phyloP scores from a whole-genome alignment of 2,113 vertebrate genomes.

The Heliornis fulica region DNA sequence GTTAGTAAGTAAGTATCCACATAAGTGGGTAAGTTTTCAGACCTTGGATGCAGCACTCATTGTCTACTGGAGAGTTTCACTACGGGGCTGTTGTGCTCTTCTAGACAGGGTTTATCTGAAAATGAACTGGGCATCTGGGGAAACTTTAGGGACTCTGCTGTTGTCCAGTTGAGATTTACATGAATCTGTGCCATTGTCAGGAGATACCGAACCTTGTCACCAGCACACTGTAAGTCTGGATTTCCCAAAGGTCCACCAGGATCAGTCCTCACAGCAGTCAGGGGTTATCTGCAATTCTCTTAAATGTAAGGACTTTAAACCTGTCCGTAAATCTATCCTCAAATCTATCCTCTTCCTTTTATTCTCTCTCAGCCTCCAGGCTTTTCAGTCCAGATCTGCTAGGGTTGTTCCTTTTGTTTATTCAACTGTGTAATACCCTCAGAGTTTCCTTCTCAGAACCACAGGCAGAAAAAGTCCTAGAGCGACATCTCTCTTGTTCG shows the following conservation, averaged over 20 bases:
- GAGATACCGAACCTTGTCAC: not conserved
- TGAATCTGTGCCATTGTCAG: not conserved
- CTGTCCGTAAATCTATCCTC: too few relatives aligned
- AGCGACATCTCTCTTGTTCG: not conserved
- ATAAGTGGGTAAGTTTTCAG: too few relatives aligned
- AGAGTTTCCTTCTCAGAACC: conserved; percentile 15
- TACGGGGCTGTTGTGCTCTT: not conserved
- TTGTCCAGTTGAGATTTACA: not conserved
- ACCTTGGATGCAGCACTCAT: not conserved
- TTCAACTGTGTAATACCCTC: conserved; percentile 26
- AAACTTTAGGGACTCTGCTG: not conserved
- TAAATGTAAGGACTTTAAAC: conserved; percentile 1
- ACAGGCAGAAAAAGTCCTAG: not conserved
- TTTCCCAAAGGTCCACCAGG: not conserved
- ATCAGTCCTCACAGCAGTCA: not conserved
- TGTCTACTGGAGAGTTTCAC: not conserved
- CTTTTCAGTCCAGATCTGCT: not conserved
- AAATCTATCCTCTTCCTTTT: conserved; percentile 27
- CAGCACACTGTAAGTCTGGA: not conserved
- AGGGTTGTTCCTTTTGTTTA: conserved; percentile 52
- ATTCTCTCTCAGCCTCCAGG: conserved; percentile 22
- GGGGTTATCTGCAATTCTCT: not conserved
- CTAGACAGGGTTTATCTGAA: not conserved
- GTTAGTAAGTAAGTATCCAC: too few relatives aligned
- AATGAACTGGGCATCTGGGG: not conserved